Evolutionary conservation across 2,888 invertebrate genomes (phyloP), one percentile per base, ranked within the genome.

Genomic region (Drosophila barbarae): DNA sequence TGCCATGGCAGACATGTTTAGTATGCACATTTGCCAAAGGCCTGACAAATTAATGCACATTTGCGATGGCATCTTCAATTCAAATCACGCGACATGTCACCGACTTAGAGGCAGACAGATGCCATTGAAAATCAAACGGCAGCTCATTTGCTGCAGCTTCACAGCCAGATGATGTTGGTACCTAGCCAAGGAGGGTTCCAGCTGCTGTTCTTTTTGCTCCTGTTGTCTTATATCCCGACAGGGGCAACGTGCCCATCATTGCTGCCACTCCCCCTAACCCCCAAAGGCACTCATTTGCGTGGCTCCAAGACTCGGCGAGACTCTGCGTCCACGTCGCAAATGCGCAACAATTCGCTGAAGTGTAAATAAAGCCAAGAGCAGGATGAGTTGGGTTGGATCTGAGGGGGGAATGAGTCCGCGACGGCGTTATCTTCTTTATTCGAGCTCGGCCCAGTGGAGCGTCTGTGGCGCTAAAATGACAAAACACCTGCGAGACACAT

Each of bases 271-370:
- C 30, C 3, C 30, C 9, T 4, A 23, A 23, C 23, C 23, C 30
- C 56, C 70, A 58, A 51, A 46, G 39, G 60, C 38, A 39, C 65
- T 69, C 57, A 59, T 64, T 51, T 59, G 50, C 41, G 47, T 21
- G 34, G 41, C 56, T 38, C 36, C 41, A 18, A 58, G 67, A n/a
- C 23, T 35, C 34, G 34, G 5, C 28, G 10, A 35, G 46, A 26
- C 3, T 26, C 26, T 26, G 26, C 6, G 46, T 41, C 35, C 41
- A 21, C 46, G 53, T 26, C 54, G 71, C 72, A 85, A 85, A 85
- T 85, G 86, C 82, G 85, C 86, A 85, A 84, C 84, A 86, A 86
- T 84, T 79, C 77, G 75, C 71, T 84, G 77, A 82, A 79, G 87
- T 86, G 87, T 86, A 84, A 87, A 82, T 82, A 84, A 82, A 79